Percentiles rank a stretch among this genome's conserved stretches.
These are phyloP conservation scores for Prionailurus viverrinus DNA, from an alignment of 2,113 vertebrate species.

Conservation along the genomic window DNA sequence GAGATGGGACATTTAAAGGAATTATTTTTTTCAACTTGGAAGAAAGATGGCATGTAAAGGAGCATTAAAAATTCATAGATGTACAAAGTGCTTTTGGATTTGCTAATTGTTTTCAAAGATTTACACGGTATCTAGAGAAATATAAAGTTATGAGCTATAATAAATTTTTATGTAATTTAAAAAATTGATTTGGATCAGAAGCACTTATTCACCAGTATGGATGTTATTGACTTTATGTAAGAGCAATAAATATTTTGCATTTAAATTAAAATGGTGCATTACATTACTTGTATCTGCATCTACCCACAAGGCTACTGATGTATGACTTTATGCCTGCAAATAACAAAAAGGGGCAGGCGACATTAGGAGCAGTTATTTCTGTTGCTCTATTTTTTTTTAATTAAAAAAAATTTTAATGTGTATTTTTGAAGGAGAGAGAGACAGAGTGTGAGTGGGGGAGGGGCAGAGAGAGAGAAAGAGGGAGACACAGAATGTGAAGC, in stretches of 20 bases:
- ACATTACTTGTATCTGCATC: conserved; percentile 57
- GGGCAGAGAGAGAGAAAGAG: too few species aligned
- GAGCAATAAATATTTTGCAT: conserved; percentile 67
- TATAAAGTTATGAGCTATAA: conserved; percentile 67
- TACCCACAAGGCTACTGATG: neutral
- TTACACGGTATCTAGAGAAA: conserved; percentile 59
- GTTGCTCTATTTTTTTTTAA: neutral
- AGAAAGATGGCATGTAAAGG: conserved; percentile 53
- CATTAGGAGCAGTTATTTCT: neutral
- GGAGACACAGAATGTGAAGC: too few species aligned
- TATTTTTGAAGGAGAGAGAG: too few species aligned
- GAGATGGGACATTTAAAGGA: conserved; percentile 12
- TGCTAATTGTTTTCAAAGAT: conserved; percentile 79
- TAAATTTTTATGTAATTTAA: conserved; percentile 79
- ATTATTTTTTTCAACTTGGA: conserved; percentile 62
- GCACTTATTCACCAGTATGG: conserved; percentile 63
- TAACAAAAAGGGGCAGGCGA: neutral
- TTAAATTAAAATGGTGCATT: conserved; percentile 71
- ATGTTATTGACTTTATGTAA: conserved; percentile 72
- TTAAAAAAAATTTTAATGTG: too few species aligned
- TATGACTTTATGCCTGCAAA: neutral
- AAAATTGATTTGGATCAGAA: conserved; percentile 73
- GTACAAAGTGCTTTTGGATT: conserved; percentile 64
- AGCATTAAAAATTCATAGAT: conserved; percentile 69
- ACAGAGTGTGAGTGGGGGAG: too few species aligned